Conservation (phyloP, 2,888 invertebrate genomes). For the Anodontia alba region DNA sequence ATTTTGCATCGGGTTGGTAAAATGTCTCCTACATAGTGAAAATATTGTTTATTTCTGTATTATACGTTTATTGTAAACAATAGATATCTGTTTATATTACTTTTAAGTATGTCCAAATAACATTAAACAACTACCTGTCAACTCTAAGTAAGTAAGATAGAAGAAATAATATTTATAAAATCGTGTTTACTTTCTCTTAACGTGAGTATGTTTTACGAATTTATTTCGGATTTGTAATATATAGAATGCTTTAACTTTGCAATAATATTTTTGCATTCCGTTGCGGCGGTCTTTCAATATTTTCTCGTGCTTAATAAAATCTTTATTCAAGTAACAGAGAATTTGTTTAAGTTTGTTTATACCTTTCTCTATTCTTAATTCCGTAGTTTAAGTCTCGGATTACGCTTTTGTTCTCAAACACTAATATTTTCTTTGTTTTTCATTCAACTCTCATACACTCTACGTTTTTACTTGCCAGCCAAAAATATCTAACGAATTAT, state of each 20-base stretch:
- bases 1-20: conserved; percentile 28
- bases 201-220: conserved; percentile 13
- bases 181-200: conserved; percentile 33
- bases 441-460: conserved; percentile 44
- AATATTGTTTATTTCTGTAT: conserved; percentile 43
- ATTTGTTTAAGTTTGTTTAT: conserved; percentile 51
- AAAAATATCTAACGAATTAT: conserved; percentile 20
- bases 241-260: conserved; percentile 44
- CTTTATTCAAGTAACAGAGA: conserved; percentile 33
- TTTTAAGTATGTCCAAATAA: conserved; percentile 32
- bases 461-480: conserved; percentile 41
- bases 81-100: conserved; percentile 45
- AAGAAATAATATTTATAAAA: conserved; percentile 48
- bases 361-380: conserved; percentile 46
- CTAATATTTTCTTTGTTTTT: conserved; percentile 66
- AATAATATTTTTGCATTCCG: conserved; percentile 54
- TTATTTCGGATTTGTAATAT: conserved; percentile 4
- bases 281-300: conserved; percentile 32
- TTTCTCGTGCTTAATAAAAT: conserved; percentile 41
- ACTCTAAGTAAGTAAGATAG: conserved; percentile 40
- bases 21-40: conserved; percentile 27
- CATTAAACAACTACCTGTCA: conserved; percentile 46
- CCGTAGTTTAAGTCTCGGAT: conserved; percentile 35
- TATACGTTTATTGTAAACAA: conserved; percentile 25
- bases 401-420: conserved; percentile 45